A percentile compares a stretch with the other conserved stretches of the same genome.
Evolutionary conservation across 1,140 invertebrate genomes (phyloP).

Genomic region (Aporrectodea caliginosa): DNA sequence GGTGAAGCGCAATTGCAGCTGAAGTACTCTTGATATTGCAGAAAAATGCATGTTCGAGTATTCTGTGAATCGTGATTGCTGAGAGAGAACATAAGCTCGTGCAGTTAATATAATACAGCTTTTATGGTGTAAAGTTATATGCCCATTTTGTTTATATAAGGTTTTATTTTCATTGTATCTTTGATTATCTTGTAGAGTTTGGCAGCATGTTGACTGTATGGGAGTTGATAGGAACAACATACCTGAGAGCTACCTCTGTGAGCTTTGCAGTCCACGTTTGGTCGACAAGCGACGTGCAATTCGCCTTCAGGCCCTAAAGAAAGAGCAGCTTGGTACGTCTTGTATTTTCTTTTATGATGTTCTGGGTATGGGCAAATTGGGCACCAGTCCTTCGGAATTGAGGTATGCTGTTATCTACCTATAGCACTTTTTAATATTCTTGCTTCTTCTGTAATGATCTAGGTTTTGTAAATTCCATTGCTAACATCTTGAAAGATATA

Average conservation of each 20-base stretch:
- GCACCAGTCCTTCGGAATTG: too few relatives aligned
- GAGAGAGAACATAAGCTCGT: neutral
- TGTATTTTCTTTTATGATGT: neutral
- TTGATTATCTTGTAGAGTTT: conserved; percentile 60
- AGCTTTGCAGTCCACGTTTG: conserved; percentile 75
- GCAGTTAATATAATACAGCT: neutral
- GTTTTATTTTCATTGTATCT: neutral
- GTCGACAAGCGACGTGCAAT: conserved; percentile 79
- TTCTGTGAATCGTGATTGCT: too few relatives aligned
- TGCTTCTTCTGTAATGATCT: too few relatives aligned
- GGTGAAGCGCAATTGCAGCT: too few relatives aligned
- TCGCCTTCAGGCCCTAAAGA: conserved; percentile 62
- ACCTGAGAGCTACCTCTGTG: conserved; percentile 89
- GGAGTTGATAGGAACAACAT: conserved; percentile 84
- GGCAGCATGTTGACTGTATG: conserved; percentile 98
- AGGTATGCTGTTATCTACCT: too few relatives aligned
- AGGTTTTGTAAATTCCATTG: too few relatives aligned
- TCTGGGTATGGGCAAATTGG: neutral
- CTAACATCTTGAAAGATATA: too few relatives aligned
- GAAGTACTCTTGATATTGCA: too few relatives aligned
- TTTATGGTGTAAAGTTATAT: neutral
- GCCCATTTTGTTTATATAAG: neutral
- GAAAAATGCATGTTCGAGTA: neutral
- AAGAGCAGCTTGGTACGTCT: conserved; percentile 16
- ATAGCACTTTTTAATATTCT: too few relatives aligned